Percentiles rank a stretch among this genome's conserved stretches.
phyloP scores from a whole-genome alignment of 2,888 invertebrate species.

The Pterostichus niger region DNA sequence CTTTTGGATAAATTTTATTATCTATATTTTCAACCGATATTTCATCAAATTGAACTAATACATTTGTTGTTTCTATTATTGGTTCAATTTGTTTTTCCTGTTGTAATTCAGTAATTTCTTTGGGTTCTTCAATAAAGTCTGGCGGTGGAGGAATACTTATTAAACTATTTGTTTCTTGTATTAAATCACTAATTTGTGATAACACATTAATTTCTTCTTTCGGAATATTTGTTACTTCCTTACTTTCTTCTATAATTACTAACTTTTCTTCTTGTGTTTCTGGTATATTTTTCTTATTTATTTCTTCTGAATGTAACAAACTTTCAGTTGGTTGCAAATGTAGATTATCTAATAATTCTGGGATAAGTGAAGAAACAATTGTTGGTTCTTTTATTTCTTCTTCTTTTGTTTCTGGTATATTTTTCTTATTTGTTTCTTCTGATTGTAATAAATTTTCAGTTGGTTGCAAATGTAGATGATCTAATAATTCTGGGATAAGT shows the following conservation, averaged over 20 bases:
- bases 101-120: conserved; percentile 23
- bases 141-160: background rate
- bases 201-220: background rate
- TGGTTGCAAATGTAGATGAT: too few relatives aligned
- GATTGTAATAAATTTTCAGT: too few relatives aligned
- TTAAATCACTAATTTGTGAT: background rate
- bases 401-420: too few relatives aligned
- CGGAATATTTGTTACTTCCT: background rate
- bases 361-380: too few relatives aligned
- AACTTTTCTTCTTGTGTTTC: conserved; percentile 19
- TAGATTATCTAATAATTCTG: too few relatives aligned
- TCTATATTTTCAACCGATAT: background rate
- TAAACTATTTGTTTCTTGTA: conserved; percentile 18
- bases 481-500: too few relatives aligned
- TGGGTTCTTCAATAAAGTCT: background rate
- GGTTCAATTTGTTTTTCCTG: background rate
- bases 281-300: too few relatives aligned
- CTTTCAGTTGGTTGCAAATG: too few relatives aligned
- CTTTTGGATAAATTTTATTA: background rate
- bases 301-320: too few relatives aligned
- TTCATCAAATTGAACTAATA: conserved; percentile 10
- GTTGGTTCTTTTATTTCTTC: too few relatives aligned
- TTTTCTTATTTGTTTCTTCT: too few relatives aligned
- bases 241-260: background rate
- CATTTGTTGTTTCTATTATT: conserved; percentile 7